These are phyloP conservation scores for Bos indicus DNA, from an alignment of 2,113 vertebrate species.

Conservation along the genomic window DNA sequence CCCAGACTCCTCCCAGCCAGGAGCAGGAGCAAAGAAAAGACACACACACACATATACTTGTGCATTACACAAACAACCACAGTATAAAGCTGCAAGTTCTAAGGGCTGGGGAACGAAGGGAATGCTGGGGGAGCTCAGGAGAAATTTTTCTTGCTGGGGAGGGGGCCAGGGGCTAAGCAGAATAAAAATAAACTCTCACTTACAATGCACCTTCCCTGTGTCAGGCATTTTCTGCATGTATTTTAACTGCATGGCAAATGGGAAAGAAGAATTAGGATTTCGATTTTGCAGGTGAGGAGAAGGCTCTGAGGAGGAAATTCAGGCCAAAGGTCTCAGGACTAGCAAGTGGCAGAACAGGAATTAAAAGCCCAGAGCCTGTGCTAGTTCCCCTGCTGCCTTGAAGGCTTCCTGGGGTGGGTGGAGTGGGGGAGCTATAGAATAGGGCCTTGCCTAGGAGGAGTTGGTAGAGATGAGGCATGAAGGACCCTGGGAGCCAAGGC, in stretches of 20 bases:
- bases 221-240: slow-evolving; percentile 59
- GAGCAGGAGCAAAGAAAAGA: neutral
- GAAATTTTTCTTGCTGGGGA: slow-evolving; percentile 62
- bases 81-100: slow-evolving; percentile 52
- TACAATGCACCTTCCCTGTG: slow-evolving; percentile 50
- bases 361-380: neutral
- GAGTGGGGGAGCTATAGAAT: neutral
- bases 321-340: slow-evolving; percentile 22
- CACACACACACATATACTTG: neutral
- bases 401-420: neutral
- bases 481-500: neutral
- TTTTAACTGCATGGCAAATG: slow-evolving; percentile 57
- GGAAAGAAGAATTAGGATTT: slow-evolving; percentile 43
- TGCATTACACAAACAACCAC: slow-evolving; percentile 57
- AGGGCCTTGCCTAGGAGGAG: slow-evolving; percentile 4
- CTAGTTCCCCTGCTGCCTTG: slow-evolving; percentile 17
- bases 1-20: neutral
- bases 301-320: neutral
- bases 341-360: slow-evolving; percentile 11
- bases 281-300: slow-evolving; percentile 39
- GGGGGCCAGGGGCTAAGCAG: slow-evolving; percentile 28
- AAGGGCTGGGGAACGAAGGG: slow-evolving; percentile 49
- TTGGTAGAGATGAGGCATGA: neutral
- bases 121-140: slow-evolving; percentile 43
- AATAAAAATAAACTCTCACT: slow-evolving; percentile 66